Base-by-base conservation (phyloP, 2,797 vertebrate genomes). In the Platalea minor region DNA sequence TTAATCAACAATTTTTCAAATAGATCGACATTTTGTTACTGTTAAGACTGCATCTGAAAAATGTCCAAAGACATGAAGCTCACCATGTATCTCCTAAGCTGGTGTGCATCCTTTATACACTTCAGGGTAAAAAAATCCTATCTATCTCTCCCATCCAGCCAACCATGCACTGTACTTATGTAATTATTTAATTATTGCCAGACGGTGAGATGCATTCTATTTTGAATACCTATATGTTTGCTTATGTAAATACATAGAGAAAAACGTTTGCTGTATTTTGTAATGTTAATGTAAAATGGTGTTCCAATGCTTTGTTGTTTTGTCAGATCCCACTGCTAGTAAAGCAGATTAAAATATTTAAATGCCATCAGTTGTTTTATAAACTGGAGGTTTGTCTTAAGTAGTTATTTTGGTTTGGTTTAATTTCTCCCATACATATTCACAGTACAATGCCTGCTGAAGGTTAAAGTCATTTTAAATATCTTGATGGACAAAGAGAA, bases 341-440 rank as follows among this genome's bases (percentile, higher is more conserved):
- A 95, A 95, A 97, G 95, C 91, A 97, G 86, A 97, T 97, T 97
- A 96, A 97, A 97, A 94, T 81, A 90, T 91, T 96, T 85, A 84
- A 96, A 91, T 91, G 48, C 26, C 51, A 94, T 94, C 85, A 64
- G 81, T 78, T 93, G 86, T 92, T 97, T 97, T 96, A 97, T 90
- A 97, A 97, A 97, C 93, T 92, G 67, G 93, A 97, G 91, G 37
- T 91, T 96, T 91, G 74, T 96, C 51, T 96, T 68, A 89, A 90
- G 70, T 46, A 88, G 72, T 60, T 79, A 17, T 57, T 90, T 91
- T 39, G 25, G 35, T 57, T 96, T 91, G 72, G 59, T 80, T 93
- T 83, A 70, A 81, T 91, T 93, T 91, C 76, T 93, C 21, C 28
- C 60, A 39, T 61, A 48, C 17, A 29, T 72, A 77, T 43, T 68